Evolutionary conservation across 2,888 invertebrate species (phyloP), one percentile per base, ranked within the genome.

Genomic region (Alcis repandata): DNA sequence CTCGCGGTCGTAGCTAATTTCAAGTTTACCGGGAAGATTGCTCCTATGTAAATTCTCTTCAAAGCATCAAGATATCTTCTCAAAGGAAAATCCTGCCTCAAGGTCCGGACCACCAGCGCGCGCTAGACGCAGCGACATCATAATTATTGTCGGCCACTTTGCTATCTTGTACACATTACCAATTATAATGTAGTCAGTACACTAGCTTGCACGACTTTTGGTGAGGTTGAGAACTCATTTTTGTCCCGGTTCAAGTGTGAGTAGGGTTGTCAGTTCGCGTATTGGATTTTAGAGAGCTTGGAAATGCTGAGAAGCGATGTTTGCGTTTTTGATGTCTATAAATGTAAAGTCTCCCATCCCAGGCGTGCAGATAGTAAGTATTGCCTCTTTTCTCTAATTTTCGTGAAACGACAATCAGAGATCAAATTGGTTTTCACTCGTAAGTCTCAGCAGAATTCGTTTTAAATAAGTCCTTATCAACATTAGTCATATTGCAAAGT

Each of bases 31-130:
- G 68, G 69, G 61, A 67, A 72, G 60, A 68, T 64, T 66, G 67
- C 58, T 67, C 60, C 68, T 67, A 72, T 70, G 69, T 67, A 69
- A 72, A 72, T 68, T 67, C 54, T 51, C 40, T 66, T 68, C 41
- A 59, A 64, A 51, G 64, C 60, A 53, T 68, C 67, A 63, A 67
- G 68, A 58, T 59, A 68, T 65, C 40, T 58, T 41, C 33, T 8
- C 27, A 66, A 67, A 62, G 70, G 75, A 72, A 75, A 74, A 77
- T 68, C 63, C 59, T 51, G 74, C 73, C 67, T 60, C 64, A 32
- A 74, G 73, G 74, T 70, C 63, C 59, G 68, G 83, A 83, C 82
- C 83, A 82, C 83, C 82, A 74, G 74, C 77, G 69, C 71, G 67
- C 78, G 74, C 77, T 81, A 79, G 79, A 76, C 74, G 73, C 63